Evolutionary conservation across 2,888 invertebrate species (phyloP).

Genomic region (Athalia cordata): DNA sequence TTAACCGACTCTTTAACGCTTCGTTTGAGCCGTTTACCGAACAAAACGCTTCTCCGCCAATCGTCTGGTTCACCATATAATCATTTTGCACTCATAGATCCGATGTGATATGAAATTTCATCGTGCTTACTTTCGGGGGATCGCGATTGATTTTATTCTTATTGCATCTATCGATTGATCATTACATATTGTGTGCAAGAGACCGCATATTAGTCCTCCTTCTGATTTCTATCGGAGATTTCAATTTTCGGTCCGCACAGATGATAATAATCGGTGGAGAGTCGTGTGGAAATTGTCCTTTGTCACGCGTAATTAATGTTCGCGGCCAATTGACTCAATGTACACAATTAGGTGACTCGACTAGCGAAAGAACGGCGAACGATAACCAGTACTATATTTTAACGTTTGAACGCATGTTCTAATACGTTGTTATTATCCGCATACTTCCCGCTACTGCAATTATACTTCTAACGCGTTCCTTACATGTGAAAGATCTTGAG

Average conservation of each 20-base stretch:
- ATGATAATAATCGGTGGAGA: too few species aligned
- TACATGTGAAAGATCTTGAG: background rate
- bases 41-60: background rate
- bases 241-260: too few species aligned
- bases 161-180: too few species aligned
- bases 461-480: too few species aligned
- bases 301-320: slow-evolving; percentile 36
- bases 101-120: too few species aligned
- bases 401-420: background rate
- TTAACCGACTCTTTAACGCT: slow-evolving; percentile 42
- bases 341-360: slow-evolving; percentile 36
- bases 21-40: slow-evolving; percentile 38
- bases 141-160: too few species aligned
- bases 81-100: background rate
- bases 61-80: slow-evolving; percentile 1
- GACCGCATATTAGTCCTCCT: background rate
- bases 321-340: slow-evolving; percentile 35
- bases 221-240: too few species aligned
- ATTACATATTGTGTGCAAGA: too few species aligned
- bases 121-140: background rate
- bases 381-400: slow-evolving; percentile 11
- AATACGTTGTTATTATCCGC: background rate
- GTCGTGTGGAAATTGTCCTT: background rate
- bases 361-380: slow-evolving; percentile 16
- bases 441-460: too few species aligned